Evolutionary conservation across 2,797 vertebrate genomes (phyloP).

Genomic region (Poecilia picta): DNA sequence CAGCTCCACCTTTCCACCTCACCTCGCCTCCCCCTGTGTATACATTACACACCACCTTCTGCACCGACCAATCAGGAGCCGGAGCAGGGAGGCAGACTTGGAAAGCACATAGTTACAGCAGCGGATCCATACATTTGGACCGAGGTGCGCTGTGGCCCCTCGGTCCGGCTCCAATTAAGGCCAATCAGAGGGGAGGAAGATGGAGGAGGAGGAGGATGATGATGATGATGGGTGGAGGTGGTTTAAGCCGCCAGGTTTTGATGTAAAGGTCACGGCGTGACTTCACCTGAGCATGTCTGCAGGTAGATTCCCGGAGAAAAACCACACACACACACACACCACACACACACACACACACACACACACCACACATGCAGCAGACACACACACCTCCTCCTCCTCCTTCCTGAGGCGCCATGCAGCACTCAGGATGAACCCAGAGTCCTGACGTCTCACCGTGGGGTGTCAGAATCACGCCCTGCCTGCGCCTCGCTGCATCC

Average conservation of each 20-base stretch:
- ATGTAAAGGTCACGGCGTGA: conserved; percentile 52
- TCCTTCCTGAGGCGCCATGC: conserved; percentile 63
- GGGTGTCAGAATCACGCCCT: conserved; percentile 62
- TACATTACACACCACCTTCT: conserved; percentile 74
- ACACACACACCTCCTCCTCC: conserved; percentile 13
- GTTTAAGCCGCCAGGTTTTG: conserved; percentile 31
- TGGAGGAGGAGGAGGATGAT: conserved; percentile 22
- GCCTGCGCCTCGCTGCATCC: conserved; percentile 32
- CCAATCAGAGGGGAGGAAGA: conserved; percentile 33
- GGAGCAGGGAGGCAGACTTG: conserved; percentile 74
- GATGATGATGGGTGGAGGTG: conserved; percentile 17
- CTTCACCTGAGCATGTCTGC: conserved; percentile 28
- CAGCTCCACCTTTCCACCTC: conserved; percentile 51
- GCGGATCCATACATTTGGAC: conserved; percentile 65
- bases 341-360: no score
- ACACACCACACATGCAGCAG: not conserved
- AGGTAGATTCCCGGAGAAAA: conserved; percentile 26
- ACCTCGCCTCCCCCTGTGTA: conserved; percentile 72
- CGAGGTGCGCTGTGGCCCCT: conserved; percentile 56
- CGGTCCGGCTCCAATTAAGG: conserved; percentile 53
- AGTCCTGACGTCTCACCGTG: conserved; percentile 70
- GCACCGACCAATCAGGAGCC: conserved; percentile 73
- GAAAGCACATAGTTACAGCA: conserved; percentile 79
- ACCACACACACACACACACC: conserved; percentile 18
- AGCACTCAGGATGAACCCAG: conserved; percentile 79